These are phyloP conservation scores for Struthidea cinerea DNA, from an alignment of 2,113 vertebrate species.

Conservation along the genomic window DNA sequence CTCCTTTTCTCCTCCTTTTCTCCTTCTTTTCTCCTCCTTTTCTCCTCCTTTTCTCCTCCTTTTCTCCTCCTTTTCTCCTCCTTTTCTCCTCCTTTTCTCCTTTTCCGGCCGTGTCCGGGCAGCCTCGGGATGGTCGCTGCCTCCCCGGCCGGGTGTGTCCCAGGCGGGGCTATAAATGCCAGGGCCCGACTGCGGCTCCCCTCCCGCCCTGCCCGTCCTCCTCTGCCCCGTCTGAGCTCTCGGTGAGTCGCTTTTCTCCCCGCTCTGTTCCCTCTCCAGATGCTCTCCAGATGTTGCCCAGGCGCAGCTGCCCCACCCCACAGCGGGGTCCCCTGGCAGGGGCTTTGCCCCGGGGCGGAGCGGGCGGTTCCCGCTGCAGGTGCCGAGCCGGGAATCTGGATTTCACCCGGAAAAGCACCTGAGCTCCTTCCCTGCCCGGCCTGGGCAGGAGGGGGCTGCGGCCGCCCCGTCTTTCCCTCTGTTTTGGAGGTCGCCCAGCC, in stretches of 20 bases:
- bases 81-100: not conserved
- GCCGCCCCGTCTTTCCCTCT: not conserved
- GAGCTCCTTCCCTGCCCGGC: not conserved
- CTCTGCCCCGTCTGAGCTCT: rapidly evolving
- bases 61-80: too few relatives aligned
- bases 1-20: not conserved
- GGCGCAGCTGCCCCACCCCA: not conserved
- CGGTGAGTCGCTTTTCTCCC: not conserved
- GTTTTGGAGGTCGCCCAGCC: not conserved
- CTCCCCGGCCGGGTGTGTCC: not conserved
- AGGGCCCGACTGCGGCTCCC: rapidly evolving
- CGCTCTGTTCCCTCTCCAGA: not conserved
- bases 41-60: too few relatives aligned
- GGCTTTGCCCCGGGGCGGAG: not conserved
- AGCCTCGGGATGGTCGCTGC: not conserved
- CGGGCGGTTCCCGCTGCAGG: not conserved
- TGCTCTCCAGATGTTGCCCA: not conserved
- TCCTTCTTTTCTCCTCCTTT: not conserved
- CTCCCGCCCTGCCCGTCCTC: not conserved
- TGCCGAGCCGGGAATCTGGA: rapidly evolving
- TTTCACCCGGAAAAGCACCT: rapidly evolving
- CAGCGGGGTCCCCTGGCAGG: rapidly evolving
- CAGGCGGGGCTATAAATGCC: conserved; percentile 26
- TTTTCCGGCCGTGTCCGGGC: not conserved
- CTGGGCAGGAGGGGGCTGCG: not conserved